Evolutionary conservation across 1,140 invertebrate genomes (phyloP).

Genomic region (Nixonia krombeini): DNA sequence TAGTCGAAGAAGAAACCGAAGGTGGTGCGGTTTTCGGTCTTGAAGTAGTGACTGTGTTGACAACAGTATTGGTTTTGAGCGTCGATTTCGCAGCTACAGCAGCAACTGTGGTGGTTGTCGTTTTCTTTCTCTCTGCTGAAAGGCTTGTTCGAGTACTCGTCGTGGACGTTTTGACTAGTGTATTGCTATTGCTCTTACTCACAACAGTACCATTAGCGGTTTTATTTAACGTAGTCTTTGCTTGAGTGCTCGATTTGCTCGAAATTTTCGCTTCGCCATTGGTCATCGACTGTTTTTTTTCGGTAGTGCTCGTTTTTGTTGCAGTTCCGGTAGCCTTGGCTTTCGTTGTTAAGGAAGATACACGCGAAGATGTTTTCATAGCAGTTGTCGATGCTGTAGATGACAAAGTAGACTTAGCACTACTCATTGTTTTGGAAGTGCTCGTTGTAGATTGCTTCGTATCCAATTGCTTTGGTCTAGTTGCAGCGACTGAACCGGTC

Average conservation of each 20-base stretch:
- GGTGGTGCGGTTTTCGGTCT: slow-evolving; percentile 59
- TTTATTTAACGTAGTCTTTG: slow-evolving; percentile 25
- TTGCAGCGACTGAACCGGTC: slow-evolving; percentile 19
- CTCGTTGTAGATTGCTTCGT: slow-evolving; percentile 33
- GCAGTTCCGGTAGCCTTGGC: slow-evolving; percentile 31
- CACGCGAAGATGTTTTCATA: slow-evolving; percentile 15
- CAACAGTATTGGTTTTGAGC: too few relatives aligned
- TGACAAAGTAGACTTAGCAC: slow-evolving; percentile 28
- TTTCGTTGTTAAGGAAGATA: slow-evolving; percentile 53
- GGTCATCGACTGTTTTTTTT: slow-evolving; percentile 66
- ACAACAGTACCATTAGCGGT: neutral
- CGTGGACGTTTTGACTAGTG: slow-evolving; percentile 46
- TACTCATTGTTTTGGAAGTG: slow-evolving; percentile 28
- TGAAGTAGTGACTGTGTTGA: too few relatives aligned
- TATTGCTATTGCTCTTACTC: slow-evolving; percentile 23
- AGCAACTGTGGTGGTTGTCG: slow-evolving; percentile 11
- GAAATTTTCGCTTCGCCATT: slow-evolving; percentile 73
- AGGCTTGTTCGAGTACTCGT: slow-evolving; percentile 6
- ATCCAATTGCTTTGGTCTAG: slow-evolving; percentile 29
- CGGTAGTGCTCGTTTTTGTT: slow-evolving; percentile 37
- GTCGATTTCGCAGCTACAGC: too few relatives aligned
- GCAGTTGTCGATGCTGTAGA: slow-evolving; percentile 14
- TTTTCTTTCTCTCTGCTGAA: slow-evolving; percentile 32
- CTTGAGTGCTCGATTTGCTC: slow-evolving; percentile 32
- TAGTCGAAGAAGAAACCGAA: slow-evolving; percentile 35